Evolutionary conservation across 1,140 invertebrate genomes (phyloP), one percentile per base, ranked within the genome.

Genomic region (Drosophila lacertosa): DNA sequence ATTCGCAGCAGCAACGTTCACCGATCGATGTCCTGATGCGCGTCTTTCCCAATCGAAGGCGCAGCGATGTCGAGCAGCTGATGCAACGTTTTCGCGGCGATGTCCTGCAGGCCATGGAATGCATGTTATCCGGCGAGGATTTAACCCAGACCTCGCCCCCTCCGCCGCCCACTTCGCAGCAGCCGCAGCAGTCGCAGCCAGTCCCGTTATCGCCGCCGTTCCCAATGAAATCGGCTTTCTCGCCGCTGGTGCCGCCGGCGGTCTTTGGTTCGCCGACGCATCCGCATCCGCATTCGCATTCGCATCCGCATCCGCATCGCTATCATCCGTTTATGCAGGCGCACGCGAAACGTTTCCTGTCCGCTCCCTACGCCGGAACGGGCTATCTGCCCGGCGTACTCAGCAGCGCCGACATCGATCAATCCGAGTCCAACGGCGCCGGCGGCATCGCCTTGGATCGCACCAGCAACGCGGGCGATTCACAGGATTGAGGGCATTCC

Each of bases 61-160:
- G 96, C 22, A 94, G 94, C 18, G 96, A 98, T 66, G 95, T 98
- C 1, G 97, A 98, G 90, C 93, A 95, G 4, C 93, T 97, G 44
- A 92, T 98, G 92, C 92, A 94, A 92, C 92, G 95, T 89, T 95
- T 93, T 83, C 94, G 95, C 91, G 97, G 97, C 0, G 97, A 98
- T 88, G 95, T 98, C 0, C 94, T 98, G 0, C 95, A 97, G 74
- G 96, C 97, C 1, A 98, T 98, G 94, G 97, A 98, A 89, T 94
- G 96, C 45, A 94, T 97, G 93, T 93, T 97, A 11, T 95, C 95
- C 76, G 95, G 95, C 37, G 93, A 93, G 37, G 93, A 93, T 51
- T 89, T 92, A 15, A 90, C 91, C 3, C 72, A 68, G 53, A 79
- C 75, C n/a, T n/a, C n/a, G n/a, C n/a, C n/a, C n/a, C n/a, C n/a